Evolutionary conservation across 2,888 invertebrate species (phyloP).

Genomic region (Scrobipalpa atriplicella): DNA sequence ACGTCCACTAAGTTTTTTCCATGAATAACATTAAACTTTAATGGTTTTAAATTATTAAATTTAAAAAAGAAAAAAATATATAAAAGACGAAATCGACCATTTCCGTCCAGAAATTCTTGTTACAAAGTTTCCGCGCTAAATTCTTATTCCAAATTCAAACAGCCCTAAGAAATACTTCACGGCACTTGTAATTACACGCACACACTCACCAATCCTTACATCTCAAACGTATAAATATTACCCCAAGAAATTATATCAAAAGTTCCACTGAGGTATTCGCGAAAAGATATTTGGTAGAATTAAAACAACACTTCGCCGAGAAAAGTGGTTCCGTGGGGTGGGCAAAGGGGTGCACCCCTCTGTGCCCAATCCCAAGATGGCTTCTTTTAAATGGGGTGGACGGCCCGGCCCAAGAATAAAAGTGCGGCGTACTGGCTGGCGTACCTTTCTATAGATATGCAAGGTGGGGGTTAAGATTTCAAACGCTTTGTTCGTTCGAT

Average conservation of each 20-base stretch:
- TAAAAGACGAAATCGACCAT: background rate
- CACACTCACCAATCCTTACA: conserved; percentile 44
- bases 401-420: conserved; percentile 78
- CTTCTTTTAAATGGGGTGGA: conserved; percentile 82
- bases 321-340: conserved; percentile 68
- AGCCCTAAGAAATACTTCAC: background rate
- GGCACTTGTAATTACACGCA: background rate
- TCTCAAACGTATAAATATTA: conserved; percentile 73
- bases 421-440: conserved; percentile 76
- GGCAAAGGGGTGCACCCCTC: conserved; percentile 39
- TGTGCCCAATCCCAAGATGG: conserved; percentile 77
- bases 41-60: too few relatives aligned
- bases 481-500: conserved; percentile 61
- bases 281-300: conserved; percentile 82
- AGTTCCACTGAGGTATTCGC: conserved; percentile 78
- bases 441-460: conserved; percentile 68
- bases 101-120: background rate
- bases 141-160: conserved; percentile 1
- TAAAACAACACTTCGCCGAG: conserved; percentile 81
- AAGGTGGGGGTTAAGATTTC: conserved; percentile 66
- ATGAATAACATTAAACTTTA: too few relatives aligned
- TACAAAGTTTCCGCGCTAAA: background rate
- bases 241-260: conserved; percentile 77
- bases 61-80: too few relatives aligned
- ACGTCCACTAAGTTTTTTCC: too few relatives aligned